Evolutionary conservation across 2,797 vertebrate genomes (phyloP), one percentile per base, ranked within the genome.

Genomic region (Darevskia nairensis): DNA sequence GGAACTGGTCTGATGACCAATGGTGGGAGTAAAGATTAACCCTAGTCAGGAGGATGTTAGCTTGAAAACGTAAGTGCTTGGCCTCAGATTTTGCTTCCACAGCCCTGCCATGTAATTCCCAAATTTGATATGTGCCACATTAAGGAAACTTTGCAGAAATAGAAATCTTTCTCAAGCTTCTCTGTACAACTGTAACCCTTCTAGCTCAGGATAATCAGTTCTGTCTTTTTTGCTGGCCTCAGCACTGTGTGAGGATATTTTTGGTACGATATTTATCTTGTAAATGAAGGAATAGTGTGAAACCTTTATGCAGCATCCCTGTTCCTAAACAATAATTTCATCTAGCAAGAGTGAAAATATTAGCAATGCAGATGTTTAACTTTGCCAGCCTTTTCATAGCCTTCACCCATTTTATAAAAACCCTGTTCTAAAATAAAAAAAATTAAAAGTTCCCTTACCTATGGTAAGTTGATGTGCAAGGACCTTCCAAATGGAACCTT

Each of bases 261-360:
- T 68, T 2, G 32, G 13, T 86, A 21, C 29, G 10, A 0, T 55
- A 27, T 21, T 80, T 86, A 27, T 72, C 39, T 64, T 78, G 8
- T 2, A 92, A 90, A 88, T 25, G 82, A 88, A 84, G 11, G 68
- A 88, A 83, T 35, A n/a, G 7, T 68, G 74, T 83, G 17, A 27
- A 78, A 35, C 61, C 89, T 85, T 74, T 74, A 35, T 1, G 3
- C n/a, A n/a, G 8, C 35, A 15, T 81, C 68, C 81, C 8, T 1
- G 61, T 66, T 88, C 89, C 80, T 84, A 72, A 86, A 61, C 17
- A 84, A 81, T 81, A 1, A 69, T 89, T 93, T 87, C 44, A 3
- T 89, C 50, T 46, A 74, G 15, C 44, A 61, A 9, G 64, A 69
- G 89, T 82, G 64, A 69, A 35, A 76, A 23, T 39, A 76, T 32